These are phyloP conservation scores for Athene noctua DNA, from an alignment of 2,113 vertebrate species.

Conservation along the genomic window DNA sequence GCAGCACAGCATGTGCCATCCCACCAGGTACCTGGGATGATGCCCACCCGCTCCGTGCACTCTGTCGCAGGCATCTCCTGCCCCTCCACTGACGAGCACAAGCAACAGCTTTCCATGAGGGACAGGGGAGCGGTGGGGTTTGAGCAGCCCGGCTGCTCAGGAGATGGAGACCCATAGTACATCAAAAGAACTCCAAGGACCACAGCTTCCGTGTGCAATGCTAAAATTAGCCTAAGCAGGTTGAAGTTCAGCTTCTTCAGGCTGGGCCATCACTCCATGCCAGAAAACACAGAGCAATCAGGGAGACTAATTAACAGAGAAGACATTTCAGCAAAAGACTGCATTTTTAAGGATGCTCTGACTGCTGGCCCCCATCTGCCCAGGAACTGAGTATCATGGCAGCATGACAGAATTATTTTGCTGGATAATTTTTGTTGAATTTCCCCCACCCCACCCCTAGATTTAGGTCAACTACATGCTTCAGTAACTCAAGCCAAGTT, in stretches of 20 bases:
- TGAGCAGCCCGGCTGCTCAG: not conserved
- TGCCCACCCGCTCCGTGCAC: accelerated
- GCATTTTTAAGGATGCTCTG: not conserved
- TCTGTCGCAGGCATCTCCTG: not conserved
- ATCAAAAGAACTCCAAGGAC: not conserved
- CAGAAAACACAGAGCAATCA: not conserved
- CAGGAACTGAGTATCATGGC: not conserved
- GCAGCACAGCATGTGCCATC: accelerated
- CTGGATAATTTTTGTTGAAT: not conserved
- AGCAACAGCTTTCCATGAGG: not conserved
- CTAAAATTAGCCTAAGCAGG: not conserved
- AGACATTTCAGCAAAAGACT: not conserved
- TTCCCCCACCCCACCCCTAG: not conserved
- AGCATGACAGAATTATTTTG: not conserved
- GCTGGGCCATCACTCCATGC: not conserved
- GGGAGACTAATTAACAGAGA: not conserved
- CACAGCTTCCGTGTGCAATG: not conserved
- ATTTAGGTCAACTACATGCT: not conserved
- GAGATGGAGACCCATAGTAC: not conserved
- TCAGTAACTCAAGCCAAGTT: not conserved
- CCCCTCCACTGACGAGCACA: accelerated
- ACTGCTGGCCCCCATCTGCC: not conserved
- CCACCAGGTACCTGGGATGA: accelerated
- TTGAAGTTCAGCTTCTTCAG: not conserved
- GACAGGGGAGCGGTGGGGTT: not conserved